Evolutionary conservation across 2,888 invertebrate species (phyloP), one percentile per base, ranked within the genome.

Genomic region (Spodoptera littoralis): DNA sequence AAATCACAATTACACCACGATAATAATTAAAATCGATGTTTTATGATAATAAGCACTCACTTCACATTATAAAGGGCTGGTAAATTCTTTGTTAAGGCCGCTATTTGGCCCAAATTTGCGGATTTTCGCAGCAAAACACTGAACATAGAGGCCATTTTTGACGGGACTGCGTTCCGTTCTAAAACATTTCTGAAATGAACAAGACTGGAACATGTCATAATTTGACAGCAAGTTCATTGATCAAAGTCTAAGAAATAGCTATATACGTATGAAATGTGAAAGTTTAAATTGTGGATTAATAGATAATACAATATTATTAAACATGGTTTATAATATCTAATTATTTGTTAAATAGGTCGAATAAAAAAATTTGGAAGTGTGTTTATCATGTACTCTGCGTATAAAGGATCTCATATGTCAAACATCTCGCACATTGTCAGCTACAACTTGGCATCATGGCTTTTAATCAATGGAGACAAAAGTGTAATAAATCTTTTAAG

Each of bases 41-140:
- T 60, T 60, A 51, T 53, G 58, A 51, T 36, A 60, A 69, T 6
- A 18, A 61, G 60, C 77, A 92, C 95, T 95, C 87, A 96, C 96
- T 94, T 95, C 71, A 91, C 91, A 90, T 93, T 93, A 77, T 93
- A 90, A 78, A 94, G 84, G 22, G 95, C 92, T 53, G 95, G 95
- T 75, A 92, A 84, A 88, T 93, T 94, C 76, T 92, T 93, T 68
- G 95, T 80, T 42, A 95, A 84, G 49, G 87, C 86, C 67, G 90
- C 91, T 48, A 88, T 88, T 81, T 89, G 86, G 53, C 90, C 82
- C 69, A 95, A 90, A 87, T 92, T 92, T 56, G 92, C 74, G 24
- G 95, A 92, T 95, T 96, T 96, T 88, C 95, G 95, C 82, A 96
- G 86, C 89, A 96, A 94, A 83, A 95, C 95, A 92, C 91, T 94